These are phyloP conservation scores for Cuculus canorus DNA, from an alignment of 2,797 vertebrate genomes.

Conservation along the genomic window DNA sequence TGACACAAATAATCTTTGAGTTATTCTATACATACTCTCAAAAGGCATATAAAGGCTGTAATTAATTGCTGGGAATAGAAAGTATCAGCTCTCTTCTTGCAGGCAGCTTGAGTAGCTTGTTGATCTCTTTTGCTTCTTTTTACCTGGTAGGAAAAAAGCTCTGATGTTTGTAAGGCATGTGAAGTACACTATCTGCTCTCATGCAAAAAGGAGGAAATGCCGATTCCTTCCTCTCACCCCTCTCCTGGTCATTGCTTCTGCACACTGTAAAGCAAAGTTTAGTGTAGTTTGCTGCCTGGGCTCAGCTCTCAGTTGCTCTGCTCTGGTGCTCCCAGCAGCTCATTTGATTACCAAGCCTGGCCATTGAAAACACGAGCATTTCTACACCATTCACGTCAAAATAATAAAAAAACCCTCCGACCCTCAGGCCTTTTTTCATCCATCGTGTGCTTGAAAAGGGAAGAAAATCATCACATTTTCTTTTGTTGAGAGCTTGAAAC, in stretches of 20 bases:
- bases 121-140: neutral
- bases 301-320: neutral
- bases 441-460: neutral
- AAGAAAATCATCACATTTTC: neutral
- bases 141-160: neutral
- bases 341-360: neutral
- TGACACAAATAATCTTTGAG: neutral
- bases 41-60: neutral
- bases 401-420: neutral
- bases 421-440: neutral
- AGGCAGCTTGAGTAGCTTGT: neutral
- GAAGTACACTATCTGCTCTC: neutral
- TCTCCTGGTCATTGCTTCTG: neutral
- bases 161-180: neutral
- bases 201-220: neutral
- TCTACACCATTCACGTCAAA: neutral
- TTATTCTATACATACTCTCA: neutral
- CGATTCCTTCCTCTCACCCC: neutral
- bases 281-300: neutral
- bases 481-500: neutral
- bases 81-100: neutral
- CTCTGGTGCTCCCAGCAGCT: neutral
- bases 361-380: neutral
- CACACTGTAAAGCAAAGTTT: neutral
- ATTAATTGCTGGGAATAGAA: neutral